A percentile compares a stretch with the other conserved stretches of the same genome.
Conservation (phyloP, 2,797 vertebrate genomes). For the Lagorchestes hirsutus region DNA sequence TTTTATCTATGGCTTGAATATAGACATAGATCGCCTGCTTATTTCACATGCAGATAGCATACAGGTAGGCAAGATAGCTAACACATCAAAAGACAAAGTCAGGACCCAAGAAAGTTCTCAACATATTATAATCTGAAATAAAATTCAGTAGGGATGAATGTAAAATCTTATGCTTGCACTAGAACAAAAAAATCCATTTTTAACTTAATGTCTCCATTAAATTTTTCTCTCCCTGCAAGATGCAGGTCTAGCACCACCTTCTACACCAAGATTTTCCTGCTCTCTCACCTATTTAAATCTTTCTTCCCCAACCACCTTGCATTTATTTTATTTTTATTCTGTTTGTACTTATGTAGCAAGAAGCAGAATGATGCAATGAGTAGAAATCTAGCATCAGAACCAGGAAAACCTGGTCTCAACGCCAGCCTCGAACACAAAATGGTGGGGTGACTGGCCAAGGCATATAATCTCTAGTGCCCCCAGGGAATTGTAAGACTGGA, state of each 20-base stretch:
- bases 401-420: neutral
- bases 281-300: neutral
- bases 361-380: neutral
- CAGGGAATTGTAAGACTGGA: neutral
- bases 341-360: neutral
- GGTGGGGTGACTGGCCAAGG: no score
- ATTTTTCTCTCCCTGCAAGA: neutral
- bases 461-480: neutral
- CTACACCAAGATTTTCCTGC: neutral
- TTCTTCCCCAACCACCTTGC: neutral
- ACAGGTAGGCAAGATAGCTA: no score
- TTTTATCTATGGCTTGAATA: no score
- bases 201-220: neutral
- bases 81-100: no score
- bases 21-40: no score
- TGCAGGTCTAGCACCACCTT: neutral
- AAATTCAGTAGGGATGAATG: neutral
- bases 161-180: neutral
- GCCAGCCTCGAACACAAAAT: neutral
- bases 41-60: no score
- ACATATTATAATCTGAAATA: neutral
- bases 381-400: neutral
- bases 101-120: neutral
- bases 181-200: neutral
- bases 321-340: neutral